These are phyloP conservation scores for Rhipidura dahli DNA, from an alignment of 2,113 vertebrate genomes.

Conservation along the genomic window DNA sequence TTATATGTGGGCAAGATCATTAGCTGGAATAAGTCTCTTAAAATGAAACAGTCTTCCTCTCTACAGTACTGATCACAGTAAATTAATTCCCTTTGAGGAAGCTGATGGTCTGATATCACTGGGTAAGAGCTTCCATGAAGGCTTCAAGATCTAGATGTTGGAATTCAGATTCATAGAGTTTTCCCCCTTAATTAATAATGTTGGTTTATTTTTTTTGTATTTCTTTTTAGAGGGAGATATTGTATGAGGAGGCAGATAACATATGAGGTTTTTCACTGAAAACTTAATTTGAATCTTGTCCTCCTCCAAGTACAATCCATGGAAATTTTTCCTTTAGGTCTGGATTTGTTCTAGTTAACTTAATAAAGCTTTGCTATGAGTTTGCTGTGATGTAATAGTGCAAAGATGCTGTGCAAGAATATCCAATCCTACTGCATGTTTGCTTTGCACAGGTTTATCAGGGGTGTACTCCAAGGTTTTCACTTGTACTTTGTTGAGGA, in stretches of 20 bases:
- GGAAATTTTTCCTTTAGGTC: neutral
- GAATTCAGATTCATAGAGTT: neutral
- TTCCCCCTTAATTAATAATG: neutral
- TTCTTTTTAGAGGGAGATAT: neutral
- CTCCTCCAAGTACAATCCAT: neutral
- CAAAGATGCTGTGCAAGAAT: neutral
- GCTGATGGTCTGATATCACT: neutral
- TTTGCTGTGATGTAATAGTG: neutral
- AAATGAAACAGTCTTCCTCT: neutral
- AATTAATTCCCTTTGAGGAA: neutral
- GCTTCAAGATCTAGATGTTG: neutral
- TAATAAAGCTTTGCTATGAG: neutral
- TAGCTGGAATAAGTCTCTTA: neutral
- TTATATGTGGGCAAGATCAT: neutral
- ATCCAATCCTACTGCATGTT: neutral
- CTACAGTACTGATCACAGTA: neutral
- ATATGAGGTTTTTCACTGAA: neutral
- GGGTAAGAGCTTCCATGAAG: neutral
- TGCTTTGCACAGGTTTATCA: neutral
- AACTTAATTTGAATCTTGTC: neutral
- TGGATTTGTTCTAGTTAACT: neutral
- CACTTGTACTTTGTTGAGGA: neutral
- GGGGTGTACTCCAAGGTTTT: neutral
- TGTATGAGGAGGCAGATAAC: neutral
- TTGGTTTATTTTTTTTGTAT: neutral